These are phyloP conservation scores for Orussus abietinus DNA, from an alignment of 1,140 invertebrate genomes.

Conservation along the genomic window DNA sequence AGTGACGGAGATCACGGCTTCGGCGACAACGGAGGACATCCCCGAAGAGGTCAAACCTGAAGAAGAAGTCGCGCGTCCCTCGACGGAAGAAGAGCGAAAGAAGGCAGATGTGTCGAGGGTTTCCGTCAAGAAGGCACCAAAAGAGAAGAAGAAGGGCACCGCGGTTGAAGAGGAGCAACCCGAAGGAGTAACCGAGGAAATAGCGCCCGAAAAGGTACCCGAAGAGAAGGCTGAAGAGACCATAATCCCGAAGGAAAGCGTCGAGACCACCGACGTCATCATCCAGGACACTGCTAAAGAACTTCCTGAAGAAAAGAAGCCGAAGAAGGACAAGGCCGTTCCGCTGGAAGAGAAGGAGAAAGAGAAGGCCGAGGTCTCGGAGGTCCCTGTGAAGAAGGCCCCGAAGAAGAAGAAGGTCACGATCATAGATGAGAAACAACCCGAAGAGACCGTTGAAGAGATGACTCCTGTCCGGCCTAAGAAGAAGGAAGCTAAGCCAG, in stretches of 20 bases:
- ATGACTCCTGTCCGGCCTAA: constrained; percentile 20
- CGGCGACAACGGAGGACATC: constrained; percentile 27
- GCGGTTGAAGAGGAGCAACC: constrained; percentile 10
- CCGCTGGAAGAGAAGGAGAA: constrained; percentile 6
- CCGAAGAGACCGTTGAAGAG: constrained; percentile 11
- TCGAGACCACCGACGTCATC: constrained; percentile 1
- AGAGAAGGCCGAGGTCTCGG: constrained; percentile 13
- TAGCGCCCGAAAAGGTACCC: constrained; percentile 6
- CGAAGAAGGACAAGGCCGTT: constrained; percentile 10
- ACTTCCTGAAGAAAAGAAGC: constrained; percentile 13
- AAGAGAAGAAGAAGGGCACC: constrained; percentile 13
- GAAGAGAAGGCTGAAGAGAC: constrained; percentile 12
- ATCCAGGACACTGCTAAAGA: constrained; percentile 8
- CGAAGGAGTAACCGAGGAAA: constrained; percentile 13
- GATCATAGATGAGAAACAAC: constrained; percentile 8
- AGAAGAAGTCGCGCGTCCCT: constrained; percentile 2
- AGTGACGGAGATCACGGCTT: constrained; percentile 18
- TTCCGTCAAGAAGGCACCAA: constrained; percentile 10
- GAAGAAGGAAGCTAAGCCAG: constrained; percentile 3
- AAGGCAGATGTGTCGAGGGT: constrained; percentile 18
- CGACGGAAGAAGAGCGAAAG: constrained; percentile 23
- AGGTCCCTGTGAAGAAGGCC: constrained; percentile 12
- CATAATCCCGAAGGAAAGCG: background rate
- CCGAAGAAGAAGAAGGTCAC: constrained; percentile 17
- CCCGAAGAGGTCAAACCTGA: constrained; percentile 10